Evolutionary conservation across 2,888 invertebrate genomes (phyloP).

Genomic region (Clepsis dumicolana): DNA sequence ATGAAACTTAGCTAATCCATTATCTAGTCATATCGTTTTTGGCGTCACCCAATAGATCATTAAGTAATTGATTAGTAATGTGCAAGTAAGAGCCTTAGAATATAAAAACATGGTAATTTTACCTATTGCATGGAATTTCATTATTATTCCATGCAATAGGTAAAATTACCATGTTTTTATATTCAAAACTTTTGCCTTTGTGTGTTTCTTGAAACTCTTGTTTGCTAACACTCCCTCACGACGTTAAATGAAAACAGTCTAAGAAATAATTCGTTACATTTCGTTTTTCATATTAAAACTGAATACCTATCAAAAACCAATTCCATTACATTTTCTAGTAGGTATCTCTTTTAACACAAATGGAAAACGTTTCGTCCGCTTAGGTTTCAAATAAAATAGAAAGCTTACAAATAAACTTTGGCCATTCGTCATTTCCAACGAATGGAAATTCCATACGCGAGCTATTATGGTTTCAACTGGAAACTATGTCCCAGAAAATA

Average conservation of each 20-base stretch:
- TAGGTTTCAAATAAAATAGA: conserved; percentile 7
- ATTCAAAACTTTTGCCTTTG: too few relatives aligned
- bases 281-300: not conserved
- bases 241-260: not conserved
- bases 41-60: too few relatives aligned
- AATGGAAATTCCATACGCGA: conserved; percentile 5
- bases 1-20: too few relatives aligned
- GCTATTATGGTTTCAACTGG: conserved; percentile 9
- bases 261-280: not conserved
- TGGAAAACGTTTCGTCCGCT: not conserved
- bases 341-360: not conserved
- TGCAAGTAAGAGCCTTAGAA: too few relatives aligned
- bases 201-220: too few relatives aligned
- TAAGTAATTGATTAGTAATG: too few relatives aligned
- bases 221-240: too few relatives aligned
- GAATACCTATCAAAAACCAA: not conserved
- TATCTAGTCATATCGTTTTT: too few relatives aligned
- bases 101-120: too few relatives aligned
- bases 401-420: not conserved
- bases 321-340: not conserved
- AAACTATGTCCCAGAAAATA: not conserved
- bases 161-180: too few relatives aligned
- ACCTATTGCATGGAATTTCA: too few relatives aligned
- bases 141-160: too few relatives aligned
- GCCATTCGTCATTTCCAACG: conserved; percentile 8